Conservation (phyloP, 2,888 invertebrate species). For the Pseudoips prasinana region DNA sequence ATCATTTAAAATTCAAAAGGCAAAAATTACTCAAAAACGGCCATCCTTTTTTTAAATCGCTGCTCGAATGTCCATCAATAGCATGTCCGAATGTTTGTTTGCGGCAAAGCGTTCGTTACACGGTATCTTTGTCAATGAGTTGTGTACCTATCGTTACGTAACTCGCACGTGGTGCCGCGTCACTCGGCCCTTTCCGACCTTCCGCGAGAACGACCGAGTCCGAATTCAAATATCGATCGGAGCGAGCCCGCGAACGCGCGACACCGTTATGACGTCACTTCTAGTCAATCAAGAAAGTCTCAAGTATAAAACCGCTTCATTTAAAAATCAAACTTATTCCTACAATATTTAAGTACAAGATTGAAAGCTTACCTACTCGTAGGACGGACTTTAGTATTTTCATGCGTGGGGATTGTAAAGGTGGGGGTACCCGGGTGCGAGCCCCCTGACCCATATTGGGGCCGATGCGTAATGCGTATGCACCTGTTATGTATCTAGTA, state of each 20-base stretch:
- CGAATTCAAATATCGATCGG: constrained; percentile 60
- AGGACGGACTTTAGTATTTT: constrained; percentile 20
- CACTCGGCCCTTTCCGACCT: constrained; percentile 52
- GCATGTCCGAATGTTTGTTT: too few species aligned
- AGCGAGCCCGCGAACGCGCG: constrained; percentile 60
- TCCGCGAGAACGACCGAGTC: constrained; percentile 52
- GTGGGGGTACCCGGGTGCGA: constrained; percentile 38
- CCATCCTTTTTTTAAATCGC: too few species aligned
- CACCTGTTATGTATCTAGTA: constrained; percentile 47
- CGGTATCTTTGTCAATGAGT: constrained; percentile 77
- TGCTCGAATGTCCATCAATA: too few species aligned
- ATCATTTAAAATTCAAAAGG: too few species aligned
- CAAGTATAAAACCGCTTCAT: constrained; percentile 4
- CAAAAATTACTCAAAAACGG: too few species aligned
- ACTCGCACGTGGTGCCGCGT: constrained; percentile 67
- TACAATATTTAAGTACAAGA: background rate
- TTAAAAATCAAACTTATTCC: constrained; percentile 20
- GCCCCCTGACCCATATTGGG: constrained; percentile 73
- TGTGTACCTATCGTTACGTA: constrained; percentile 70
- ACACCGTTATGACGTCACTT: constrained; percentile 70
- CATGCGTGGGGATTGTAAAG: constrained; percentile 23
- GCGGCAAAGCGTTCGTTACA: constrained; percentile 38
- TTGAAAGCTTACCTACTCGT: constrained; percentile 8
- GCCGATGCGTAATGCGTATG: constrained; percentile 68
- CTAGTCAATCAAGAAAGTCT: constrained; percentile 13